These are phyloP conservation scores for Marisa cornuarietis DNA, from an alignment of 1,140 invertebrate species.

Conservation along the genomic window DNA sequence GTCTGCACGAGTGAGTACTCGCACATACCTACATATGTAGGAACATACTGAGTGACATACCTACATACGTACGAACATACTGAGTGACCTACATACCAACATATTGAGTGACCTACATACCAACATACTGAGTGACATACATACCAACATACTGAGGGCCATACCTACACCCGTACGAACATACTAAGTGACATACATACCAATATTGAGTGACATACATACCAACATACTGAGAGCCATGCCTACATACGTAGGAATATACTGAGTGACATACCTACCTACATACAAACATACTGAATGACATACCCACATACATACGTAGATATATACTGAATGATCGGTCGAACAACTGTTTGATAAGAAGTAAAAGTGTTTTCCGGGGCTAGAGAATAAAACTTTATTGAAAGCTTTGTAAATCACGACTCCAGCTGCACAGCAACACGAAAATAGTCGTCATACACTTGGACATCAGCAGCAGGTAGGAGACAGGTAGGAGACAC, in stretches of 20 bases:
- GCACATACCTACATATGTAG: background rate
- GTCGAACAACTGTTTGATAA: too few relatives aligned
- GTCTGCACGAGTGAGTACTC: background rate
- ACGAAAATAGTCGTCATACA: too few relatives aligned
- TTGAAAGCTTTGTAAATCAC: too few relatives aligned
- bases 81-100: background rate
- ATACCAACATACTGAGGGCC: background rate
- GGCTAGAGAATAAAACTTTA: too few relatives aligned
- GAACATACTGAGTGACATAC: background rate
- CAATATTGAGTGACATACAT: background rate
- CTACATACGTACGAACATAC: background rate
- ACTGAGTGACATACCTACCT: background rate
- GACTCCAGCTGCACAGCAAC: too few relatives aligned
- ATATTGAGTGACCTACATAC: too few relatives aligned
- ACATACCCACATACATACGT: background rate
- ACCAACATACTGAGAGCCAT: too few relatives aligned
- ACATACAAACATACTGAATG: background rate
- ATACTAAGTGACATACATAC: background rate
- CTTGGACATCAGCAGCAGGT: too few relatives aligned
- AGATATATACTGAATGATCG: background rate
- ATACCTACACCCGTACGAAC: background rate
- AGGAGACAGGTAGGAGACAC: too few relatives aligned
- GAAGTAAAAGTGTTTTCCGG: too few relatives aligned
- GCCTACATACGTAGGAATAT: background rate
- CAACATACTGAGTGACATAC: conserved; percentile 2